These are phyloP conservation scores for Neogobius melanostomus DNA, from an alignment of 2,113 vertebrate genomes.

Conservation along the genomic window DNA sequence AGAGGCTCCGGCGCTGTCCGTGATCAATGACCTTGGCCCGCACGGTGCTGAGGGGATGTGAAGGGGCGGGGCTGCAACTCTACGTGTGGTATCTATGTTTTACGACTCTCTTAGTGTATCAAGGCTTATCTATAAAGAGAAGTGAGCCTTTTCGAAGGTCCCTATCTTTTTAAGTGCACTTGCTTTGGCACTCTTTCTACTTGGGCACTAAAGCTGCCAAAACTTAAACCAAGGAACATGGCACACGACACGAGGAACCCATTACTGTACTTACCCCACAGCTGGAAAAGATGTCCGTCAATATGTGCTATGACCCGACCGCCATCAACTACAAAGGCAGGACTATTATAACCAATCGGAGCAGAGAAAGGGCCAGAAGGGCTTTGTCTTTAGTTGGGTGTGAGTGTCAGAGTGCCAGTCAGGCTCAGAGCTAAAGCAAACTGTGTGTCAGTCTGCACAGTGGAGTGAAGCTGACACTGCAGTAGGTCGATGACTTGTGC, in stretches of 20 bases:
- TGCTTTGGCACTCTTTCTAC: conserved; percentile 46
- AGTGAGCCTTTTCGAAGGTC: conserved; percentile 36
- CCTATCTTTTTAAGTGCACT: conserved; percentile 68
- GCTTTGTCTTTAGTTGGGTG: conserved; percentile 31
- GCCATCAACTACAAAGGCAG: conserved; percentile 47
- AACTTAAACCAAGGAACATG: conserved; percentile 45
- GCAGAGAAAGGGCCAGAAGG: conserved; percentile 42
- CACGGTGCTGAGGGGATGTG: conserved; percentile 18
- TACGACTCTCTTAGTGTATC: conserved; percentile 65
- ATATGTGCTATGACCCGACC: conserved; percentile 30
- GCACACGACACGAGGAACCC: conserved; percentile 16
- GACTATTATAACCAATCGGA: conserved; percentile 52
- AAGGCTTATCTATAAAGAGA: conserved; percentile 63
- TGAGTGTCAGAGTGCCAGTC: conserved; percentile 56
- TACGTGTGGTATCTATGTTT: conserved; percentile 59
- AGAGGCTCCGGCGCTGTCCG: conserved; percentile 31
- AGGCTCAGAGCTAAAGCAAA: conserved; percentile 34
- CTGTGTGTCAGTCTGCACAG: conserved; percentile 53
- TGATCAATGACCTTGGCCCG: conserved; percentile 65
- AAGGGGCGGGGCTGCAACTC: conserved; percentile 38
- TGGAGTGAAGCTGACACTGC: conserved; percentile 36
- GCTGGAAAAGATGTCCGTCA: conserved; percentile 53
- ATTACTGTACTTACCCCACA: conserved; percentile 30
- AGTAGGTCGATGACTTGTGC: conserved; percentile 38
- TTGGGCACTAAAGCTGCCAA: conserved; percentile 53